These are phyloP conservation scores for Silurus meridionalis DNA, from an alignment of 2,113 vertebrate genomes.

Conservation along the genomic window DNA sequence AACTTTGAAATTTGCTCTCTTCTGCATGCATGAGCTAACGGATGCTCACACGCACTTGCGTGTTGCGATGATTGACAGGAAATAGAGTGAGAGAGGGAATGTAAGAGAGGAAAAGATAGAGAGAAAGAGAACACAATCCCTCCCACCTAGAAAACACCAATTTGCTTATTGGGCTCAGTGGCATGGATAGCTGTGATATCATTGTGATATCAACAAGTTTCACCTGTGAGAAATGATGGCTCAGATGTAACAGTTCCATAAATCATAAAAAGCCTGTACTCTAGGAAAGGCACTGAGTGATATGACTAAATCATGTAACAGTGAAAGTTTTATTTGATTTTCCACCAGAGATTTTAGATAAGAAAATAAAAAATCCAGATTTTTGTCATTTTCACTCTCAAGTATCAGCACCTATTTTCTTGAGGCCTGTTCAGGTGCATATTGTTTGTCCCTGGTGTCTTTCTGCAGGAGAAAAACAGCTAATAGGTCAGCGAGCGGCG, in stretches of 20 bases:
- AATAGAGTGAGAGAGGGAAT: no score
- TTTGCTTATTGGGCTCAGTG: background rate
- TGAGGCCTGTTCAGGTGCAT: background rate
- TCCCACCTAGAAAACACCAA: background rate
- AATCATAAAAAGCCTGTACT: background rate
- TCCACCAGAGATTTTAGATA: background rate
- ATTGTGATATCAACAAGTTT: background rate
- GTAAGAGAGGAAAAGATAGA: background rate
- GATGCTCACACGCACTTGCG: background rate
- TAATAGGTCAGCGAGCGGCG: background rate
- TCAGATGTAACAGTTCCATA: background rate
- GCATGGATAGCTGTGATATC: background rate
- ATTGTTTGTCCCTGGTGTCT: background rate
- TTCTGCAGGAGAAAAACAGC: slow-evolving; percentile 19
- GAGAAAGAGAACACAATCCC: background rate
- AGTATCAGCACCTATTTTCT: background rate
- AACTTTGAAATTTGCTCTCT: background rate
- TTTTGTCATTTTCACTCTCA: background rate
- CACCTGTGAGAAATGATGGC: background rate
- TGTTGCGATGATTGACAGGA: background rate
- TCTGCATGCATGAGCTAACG: background rate
- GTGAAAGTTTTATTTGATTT: background rate
- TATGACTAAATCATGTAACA: background rate
- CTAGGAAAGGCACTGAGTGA: background rate
- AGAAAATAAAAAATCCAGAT: background rate